phyloP scores from a whole-genome alignment of 2,797 vertebrate species.

The Lemur catta region DNA sequence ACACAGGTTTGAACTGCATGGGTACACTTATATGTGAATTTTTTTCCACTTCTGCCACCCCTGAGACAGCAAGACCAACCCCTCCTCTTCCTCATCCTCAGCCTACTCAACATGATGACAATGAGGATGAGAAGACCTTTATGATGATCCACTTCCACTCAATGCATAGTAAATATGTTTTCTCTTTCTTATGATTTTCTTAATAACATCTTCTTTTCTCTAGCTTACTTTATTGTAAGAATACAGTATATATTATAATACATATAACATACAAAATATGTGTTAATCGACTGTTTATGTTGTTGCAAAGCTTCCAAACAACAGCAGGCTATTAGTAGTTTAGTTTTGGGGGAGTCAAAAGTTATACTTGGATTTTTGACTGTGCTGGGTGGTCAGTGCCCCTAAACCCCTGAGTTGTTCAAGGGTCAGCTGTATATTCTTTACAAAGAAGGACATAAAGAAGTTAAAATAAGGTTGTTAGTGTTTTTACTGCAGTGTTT shows the following conservation, averaged over 20 bases:
- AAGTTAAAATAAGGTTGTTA: slow-evolving; percentile 45
- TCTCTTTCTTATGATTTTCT: neutral
- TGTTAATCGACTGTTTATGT: neutral
- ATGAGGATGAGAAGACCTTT: neutral
- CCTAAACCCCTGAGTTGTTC: neutral
- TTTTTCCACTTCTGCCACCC: neutral
- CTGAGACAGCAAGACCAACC: neutral
- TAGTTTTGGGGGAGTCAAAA: neutral
- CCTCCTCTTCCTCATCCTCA: neutral
- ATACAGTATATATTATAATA: neutral
- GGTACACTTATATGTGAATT: neutral
- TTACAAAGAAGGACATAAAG: slow-evolving; percentile 2
- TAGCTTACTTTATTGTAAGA: neutral
- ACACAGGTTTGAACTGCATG: neutral
- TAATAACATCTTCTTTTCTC: neutral
- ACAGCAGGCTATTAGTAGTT: neutral
- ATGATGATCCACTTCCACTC: neutral
- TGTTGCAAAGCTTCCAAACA: neutral
- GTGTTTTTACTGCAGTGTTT: neutral
- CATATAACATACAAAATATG: neutral
- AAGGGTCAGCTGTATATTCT: neutral
- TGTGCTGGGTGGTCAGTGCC: neutral
- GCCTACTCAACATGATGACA: neutral
- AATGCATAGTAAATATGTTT: neutral
- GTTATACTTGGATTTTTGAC: neutral